Evolutionary conservation across 2,888 invertebrate genomes (phyloP), one percentile per base, ranked within the genome.

Genomic region (Polymixis lichenea): DNA sequence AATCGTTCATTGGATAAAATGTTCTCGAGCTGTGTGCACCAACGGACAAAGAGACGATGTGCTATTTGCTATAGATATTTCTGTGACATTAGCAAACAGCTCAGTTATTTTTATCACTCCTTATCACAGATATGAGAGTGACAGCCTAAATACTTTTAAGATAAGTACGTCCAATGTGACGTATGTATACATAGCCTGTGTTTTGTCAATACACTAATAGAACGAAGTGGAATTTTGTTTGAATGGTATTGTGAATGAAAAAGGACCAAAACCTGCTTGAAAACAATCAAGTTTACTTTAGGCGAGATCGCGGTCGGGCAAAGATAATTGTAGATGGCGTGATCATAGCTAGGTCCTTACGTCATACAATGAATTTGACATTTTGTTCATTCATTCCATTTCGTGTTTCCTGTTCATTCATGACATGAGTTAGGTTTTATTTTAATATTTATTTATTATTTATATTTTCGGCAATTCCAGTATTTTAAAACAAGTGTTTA

Each of bases 111-210:
- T 73, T 86, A 86, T 78, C 78, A 72, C 9, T 9, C 15, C 32
- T 75, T 82, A 84, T 87, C 87, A 69, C 19, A 61, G 72, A 77
- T 76, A 68, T 22, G 15, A 15, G 49, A 38, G 43, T 81, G 62
- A 56, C 72, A 69, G n/a, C 17, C 25, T 22, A 22, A 55, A n/a
- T 6, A 74, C 32, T 70, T 69, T 75, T 46, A 46, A 80, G 85
- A 86, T 79, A 80, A 66, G 0, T 13, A 0, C 19, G 72, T 78
- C 72, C 46, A 56, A 8, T 13, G 19, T 77, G 78, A 80, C 79
- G 69, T 77, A 11, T 49, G 56, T 82, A 51, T 2, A 67, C 71
- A 58, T 49, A 43, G 11, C 32, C 13, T 64, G 56, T 77, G 8
- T 71, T 82, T 71, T 62, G 13, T 49, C 43, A 61, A 51, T 11